phyloP scores from a whole-genome alignment of 2,888 invertebrate genomes.

The Meandrusa payeni region DNA sequence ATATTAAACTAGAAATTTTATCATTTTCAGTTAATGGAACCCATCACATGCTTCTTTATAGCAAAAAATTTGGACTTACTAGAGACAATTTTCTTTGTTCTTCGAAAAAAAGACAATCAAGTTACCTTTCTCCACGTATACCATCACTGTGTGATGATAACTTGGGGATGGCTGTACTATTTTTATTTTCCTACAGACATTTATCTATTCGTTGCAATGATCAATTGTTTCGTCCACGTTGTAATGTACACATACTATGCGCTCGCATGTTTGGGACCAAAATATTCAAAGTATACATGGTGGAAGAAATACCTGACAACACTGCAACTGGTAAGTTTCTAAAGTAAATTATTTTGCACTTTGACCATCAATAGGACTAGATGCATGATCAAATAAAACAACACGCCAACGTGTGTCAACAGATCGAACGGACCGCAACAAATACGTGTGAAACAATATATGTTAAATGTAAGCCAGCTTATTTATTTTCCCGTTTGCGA shows the following conservation, averaged over 20 bases:
- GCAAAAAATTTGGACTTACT: slow-evolving; percentile 89
- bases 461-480: no score
- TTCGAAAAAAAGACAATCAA: slow-evolving; percentile 89
- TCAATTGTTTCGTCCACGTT: slow-evolving; percentile 89
- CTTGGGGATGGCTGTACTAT: slow-evolving; percentile 89
- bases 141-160: slow-evolving; percentile 89
- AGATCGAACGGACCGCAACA: no score
- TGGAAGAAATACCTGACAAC: slow-evolving; percentile 93
- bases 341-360: no score
- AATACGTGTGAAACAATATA: no score
- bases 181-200: slow-evolving; percentile 89
- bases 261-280: slow-evolving; percentile 87
- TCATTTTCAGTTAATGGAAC: slow-evolving; percentile 21
- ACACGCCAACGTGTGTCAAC: no score
- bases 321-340: slow-evolving; percentile 85
- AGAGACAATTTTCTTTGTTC: slow-evolving; percentile 93
- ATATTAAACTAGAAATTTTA: no score
- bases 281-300: slow-evolving; percentile 88
- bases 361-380: no score
- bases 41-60: slow-evolving; percentile 80
- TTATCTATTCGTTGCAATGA: slow-evolving; percentile 85
- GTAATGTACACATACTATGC: slow-evolving; percentile 92
- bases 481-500: no score
- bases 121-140: slow-evolving; percentile 94
- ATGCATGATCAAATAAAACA: no score